Evolutionary conservation across 1,140 invertebrate species (phyloP), one percentile per base, ranked within the genome.

Genomic region (Ceratina japonica): DNA sequence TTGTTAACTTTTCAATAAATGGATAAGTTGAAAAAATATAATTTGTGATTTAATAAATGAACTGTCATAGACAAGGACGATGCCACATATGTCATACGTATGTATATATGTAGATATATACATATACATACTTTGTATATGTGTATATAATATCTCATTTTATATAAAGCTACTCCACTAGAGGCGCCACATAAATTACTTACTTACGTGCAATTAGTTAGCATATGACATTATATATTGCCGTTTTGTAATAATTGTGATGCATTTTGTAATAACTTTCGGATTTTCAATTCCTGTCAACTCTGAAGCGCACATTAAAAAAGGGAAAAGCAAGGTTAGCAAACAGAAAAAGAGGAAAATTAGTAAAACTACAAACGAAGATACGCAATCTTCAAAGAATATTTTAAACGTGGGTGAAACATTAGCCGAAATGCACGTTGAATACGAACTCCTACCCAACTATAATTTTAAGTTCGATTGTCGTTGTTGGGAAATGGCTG

Each of bases 401-500:
- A 3, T 63, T 77, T 22, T 63, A 71, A 31, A 44, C 12, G 18
- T 54, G n/a, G 68, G 16, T 16, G 4, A 54, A 54, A 51, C 62
- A 44, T 44, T 71, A 62, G 27, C 58, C 1, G 75, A 77, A 63
- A 44, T 63, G 54, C 68, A 77, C 0, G 66, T 71, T 13, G 75
- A 77, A 44, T 77, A 77, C 13, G 68, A 77, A n/a, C 59, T 77
- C 31, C 10, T 77, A 4, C 58, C 68, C 52, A 69, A 61, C 52
- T 77, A 71, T 44, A 77, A 51, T 24, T 77, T 77, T 54, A 71
- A 71, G 49, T 71, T 77, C 15, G 75, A 77, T 63, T 77, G 75
- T n/a, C 66, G 75, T n/a, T 77, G 75, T 71, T 77, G 75, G 75
- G 49, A 77, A 13, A 77, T 49, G 12, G 58, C 58, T 1, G 7